Base-by-base conservation (phyloP, 2,113 vertebrate genomes). In the Pluvialis apricaria region DNA sequence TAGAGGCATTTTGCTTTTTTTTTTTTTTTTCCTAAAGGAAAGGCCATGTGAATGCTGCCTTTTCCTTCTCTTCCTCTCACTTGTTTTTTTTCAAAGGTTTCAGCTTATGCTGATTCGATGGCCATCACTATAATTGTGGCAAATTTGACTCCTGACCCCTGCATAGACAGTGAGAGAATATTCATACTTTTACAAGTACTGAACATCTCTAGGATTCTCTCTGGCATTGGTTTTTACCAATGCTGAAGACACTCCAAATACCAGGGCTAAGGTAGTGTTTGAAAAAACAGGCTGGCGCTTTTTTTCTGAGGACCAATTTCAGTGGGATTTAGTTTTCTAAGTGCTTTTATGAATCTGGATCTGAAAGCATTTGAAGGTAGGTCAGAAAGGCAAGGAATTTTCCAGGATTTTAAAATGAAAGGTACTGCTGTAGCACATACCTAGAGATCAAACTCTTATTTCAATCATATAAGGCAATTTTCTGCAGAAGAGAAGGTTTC, bases 361-460 rank as follows among this genome's bases (percentile, higher is more conserved):
- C 45, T 89, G 40, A 72, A 91, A 76, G 58, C 26, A 31, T 52
- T 69, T 69, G 44, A 69, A 91, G 61, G 29, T 21, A 85, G 58
- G 44, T 85, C 62, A 79, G 66, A 91, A 92, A 92, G 16, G 11
- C 34, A 91, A 82, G 36, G 70, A 69, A 57, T 92, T 85, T 87
- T 85, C 28, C 31, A 61, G 34, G 34, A 55, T 90, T 94, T 96
- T 52, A 69, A 94, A 94, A 82, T 65, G 47, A 92, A 82, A 91
- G 24, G 9, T 52, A 19, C 36, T 72, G 54, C 65, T 64, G 29
- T 52, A 78, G 34, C 47, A 61, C 31, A 13, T 57, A 54, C 8
- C 11, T 72, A 66, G 52, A 91, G 40, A 79, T 79, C 77, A 82
- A 68, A 64, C n/a, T 78, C 26, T 42, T 75, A n/a, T 47, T 92